phyloP scores from a whole-genome alignment of 2,888 invertebrate genomes.

The Drosophila prostipennis region DNA sequence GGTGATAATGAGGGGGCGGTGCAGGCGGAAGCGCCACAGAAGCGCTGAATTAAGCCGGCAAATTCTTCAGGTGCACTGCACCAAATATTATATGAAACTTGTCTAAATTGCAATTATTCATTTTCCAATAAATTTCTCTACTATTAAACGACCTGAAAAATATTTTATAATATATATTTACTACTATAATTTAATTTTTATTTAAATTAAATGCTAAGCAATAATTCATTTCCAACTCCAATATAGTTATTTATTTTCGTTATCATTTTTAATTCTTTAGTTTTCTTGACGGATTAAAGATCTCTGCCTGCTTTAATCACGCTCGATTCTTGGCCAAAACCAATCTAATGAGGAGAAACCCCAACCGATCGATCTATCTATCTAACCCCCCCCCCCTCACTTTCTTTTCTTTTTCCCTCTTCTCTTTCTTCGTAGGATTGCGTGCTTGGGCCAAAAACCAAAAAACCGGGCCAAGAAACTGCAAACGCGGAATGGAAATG shows the following conservation, averaged over 20 bases:
- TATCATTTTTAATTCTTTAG: neutral
- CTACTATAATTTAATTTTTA: too few species aligned
- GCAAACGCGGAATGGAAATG: conserved; percentile 19
- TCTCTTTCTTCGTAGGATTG: conserved; percentile 3
- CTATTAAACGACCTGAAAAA: too few species aligned
- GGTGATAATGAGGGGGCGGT: conserved; percentile 9
- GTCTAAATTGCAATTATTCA: too few species aligned
- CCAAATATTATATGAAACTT: too few species aligned
- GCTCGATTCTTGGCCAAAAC: conserved; percentile 14
- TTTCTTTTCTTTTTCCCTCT: conserved; percentile 6
- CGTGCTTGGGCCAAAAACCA: conserved; percentile 6
- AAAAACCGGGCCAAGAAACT: conserved; percentile 21
- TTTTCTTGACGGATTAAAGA: neutral
- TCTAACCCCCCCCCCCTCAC: neutral
- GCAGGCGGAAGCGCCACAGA: neutral
- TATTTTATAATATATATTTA: too few species aligned
- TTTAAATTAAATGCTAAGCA: too few species aligned
- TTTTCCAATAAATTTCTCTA: too few species aligned
- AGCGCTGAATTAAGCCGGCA: neutral
- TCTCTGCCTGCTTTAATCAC: neutral
- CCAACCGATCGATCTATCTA: conserved; percentile 6
- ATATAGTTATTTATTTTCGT: neutral
- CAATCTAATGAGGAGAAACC: conserved; percentile 11
- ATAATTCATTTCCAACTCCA: neutral
- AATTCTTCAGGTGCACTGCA: conserved; percentile 3